Base-by-base conservation (phyloP, 2,113 vertebrate genomes). In the Ginglymostoma cirratum region DNA sequence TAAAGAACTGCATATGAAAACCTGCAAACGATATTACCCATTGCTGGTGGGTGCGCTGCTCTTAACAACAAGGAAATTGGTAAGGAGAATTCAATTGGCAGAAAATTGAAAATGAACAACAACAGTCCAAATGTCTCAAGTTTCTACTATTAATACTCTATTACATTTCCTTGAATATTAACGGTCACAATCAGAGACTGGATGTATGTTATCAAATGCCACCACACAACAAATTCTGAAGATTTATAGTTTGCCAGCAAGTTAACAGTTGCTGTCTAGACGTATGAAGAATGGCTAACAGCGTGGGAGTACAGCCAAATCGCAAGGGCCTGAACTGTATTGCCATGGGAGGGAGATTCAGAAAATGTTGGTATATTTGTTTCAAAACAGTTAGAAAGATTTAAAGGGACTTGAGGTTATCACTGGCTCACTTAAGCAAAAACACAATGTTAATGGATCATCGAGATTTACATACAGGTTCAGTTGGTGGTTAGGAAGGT, bases 131-230 rank as follows among this genome's bases (percentile, higher is more conserved):
- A 61, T 30, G 52, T 65, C 87, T 90, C 30, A 61, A 66, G n/a
- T 94, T 94, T 69, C 34, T 38, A 19, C 8, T 34, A 23, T 48
- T 27, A 72, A 72, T 27, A 95, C 42, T 61, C 8, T 70, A 45
- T 27, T 95, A 45, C 66, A 45, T 94, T 94, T 72, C 38, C 24
- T 69, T 15, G 70, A 42, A 69, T 42, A 70, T 70, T 27, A 52
- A 48, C 14, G 15, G 55, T 95, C 42, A 72, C 4, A 93, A 38
- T 67, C n/a, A 27, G 21, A 24, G 66, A 7, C 65, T 94, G 66
- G 38, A 17, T 94, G 66, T n/a, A 94, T 95, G 42, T 94, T 42
- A 94, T 67, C 93, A 94, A 70, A 94, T 95, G 66, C 14, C 67
- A 94, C 67, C 4, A 52, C 6, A 93, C 10, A 23, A 30, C n/a